Evolutionary conservation across 2,888 invertebrate genomes (phyloP).

Genomic region (Colletes collaris): DNA sequence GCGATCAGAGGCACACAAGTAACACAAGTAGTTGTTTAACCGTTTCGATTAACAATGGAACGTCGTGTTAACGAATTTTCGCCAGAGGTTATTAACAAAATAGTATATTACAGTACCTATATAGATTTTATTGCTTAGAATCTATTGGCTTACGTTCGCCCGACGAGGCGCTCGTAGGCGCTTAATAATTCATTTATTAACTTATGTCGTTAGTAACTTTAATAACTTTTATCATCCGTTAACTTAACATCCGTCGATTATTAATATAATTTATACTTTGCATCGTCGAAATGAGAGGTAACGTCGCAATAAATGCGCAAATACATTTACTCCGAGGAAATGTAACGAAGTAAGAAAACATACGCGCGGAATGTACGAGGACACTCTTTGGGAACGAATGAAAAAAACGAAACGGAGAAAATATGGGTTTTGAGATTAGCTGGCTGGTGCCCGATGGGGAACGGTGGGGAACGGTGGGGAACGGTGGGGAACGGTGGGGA

Average conservation of each 20-base stretch:
- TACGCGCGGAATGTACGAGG: slow-evolving; percentile 53
- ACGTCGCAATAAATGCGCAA: slow-evolving; percentile 58
- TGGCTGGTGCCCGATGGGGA: slow-evolving; percentile 50
- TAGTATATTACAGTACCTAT: slow-evolving; percentile 82
- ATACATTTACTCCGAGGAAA: slow-evolving; percentile 28
- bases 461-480: not conserved
- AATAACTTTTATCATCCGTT: slow-evolving; percentile 44
- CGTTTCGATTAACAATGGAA: slow-evolving; percentile 71
- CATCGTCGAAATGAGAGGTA: slow-evolving; percentile 48
- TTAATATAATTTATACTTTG: slow-evolving; percentile 59
- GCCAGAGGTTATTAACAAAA: slow-evolving; percentile 81
- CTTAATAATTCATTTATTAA: slow-evolving; percentile 64
- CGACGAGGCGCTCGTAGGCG: slow-evolving; percentile 65
- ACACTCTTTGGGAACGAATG: slow-evolving; percentile 38
- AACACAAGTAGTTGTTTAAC: slow-evolving; percentile 63
- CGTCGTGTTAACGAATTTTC: slow-evolving; percentile 78
- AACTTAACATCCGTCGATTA: slow-evolving; percentile 34
- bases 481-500: no score
- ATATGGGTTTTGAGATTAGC: slow-evolving; percentile 14
- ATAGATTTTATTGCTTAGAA: slow-evolving; percentile 79
- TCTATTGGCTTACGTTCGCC: slow-evolving; percentile 79
- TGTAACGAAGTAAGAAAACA: slow-evolving; percentile 37
- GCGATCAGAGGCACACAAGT: slow-evolving; percentile 64
- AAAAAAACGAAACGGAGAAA: slow-evolving; percentile 13
- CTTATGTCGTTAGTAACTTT: slow-evolving; percentile 62